Base-by-base conservation (phyloP, 2,797 vertebrate genomes). In the Lerista edwardsae region DNA sequence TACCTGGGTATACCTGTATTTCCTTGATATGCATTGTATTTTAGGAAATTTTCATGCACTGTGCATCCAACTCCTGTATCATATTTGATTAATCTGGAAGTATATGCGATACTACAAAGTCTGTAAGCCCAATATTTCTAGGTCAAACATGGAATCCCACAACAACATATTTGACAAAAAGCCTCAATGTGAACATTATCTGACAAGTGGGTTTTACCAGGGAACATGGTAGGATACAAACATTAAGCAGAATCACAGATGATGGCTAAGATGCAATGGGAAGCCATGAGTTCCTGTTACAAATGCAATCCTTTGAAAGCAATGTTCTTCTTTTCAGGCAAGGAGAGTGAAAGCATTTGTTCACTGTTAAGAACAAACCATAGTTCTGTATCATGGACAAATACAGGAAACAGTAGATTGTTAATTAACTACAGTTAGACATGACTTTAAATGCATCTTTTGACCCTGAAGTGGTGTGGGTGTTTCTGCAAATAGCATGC, bases 41-140 rank as follows among this genome's bases (percentile, higher is more conserved):
- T 61, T 72, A 87, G 87, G 80, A 69, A 87, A 76, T 91, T 89
- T 86, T 88, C 85, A 73, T 75, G 64, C 71, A 64, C 79, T 86
- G 82, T 64, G 69, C 87, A 91, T 82, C 86, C 86, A 79, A 86
- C 72, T 64, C 78, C 79, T 23, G 59, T 89, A 81, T 84, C 81
- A 75, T 84, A 87, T 10, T 83, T 84, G 86, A 61, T 61, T 31
- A n/a, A n/a, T 61, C 15, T 79, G 81, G 39, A 82, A 83, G 82
- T 84, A 72, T n/a, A 88, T 86, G 82, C 90, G 91, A 92, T 62
- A 80, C 71, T 89, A 1, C 80, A 87, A 91, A 86, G 89, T 87
- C 85, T 72, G 90, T 90, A 91, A 92, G 80, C 87, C 91, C 88
- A 89, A 78, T 90, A 90, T 87, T 86, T 78, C 47, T 57, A 41